A percentile compares a stretch with the other conserved stretches of the same genome.
Conservation (phyloP, 2,113 vertebrate species). For the Gobius niger region DNA sequence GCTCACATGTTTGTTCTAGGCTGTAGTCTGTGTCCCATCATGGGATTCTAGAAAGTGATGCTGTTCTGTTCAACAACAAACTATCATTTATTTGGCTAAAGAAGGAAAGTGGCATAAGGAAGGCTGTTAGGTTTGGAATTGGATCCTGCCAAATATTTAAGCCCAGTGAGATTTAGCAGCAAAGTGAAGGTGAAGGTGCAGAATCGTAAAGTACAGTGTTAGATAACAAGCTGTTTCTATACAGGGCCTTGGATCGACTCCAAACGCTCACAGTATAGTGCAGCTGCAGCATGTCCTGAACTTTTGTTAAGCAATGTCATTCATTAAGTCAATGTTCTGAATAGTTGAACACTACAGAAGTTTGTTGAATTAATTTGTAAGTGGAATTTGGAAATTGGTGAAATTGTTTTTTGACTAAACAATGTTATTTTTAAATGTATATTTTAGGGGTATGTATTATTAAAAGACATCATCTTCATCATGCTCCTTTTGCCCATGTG, state of each 20-base stretch:
- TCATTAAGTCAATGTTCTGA: neutral
- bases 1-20: constrained; percentile 62
- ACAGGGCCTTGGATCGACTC: neutral
- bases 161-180: constrained; percentile 4
- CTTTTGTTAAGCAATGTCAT: neutral
- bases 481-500: too few relatives aligned
- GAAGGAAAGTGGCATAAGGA: neutral
- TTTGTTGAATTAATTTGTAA: too few relatives aligned
- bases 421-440: too few relatives aligned
- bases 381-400: too few relatives aligned
- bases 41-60: constrained; percentile 7
- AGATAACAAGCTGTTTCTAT: constrained; percentile 2
- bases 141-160: neutral
- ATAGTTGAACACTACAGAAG: too few relatives aligned
- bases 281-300: neutral
- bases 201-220: neutral
- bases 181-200: constrained; percentile 20
- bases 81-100: neutral
- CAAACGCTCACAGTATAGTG: neutral
- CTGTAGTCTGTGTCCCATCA: constrained; percentile 19
- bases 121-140: neutral
- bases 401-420: too few relatives aligned
- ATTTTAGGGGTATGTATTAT: too few relatives aligned
- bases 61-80: neutral
- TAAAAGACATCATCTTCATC: too few relatives aligned